A percentile compares a stretch with the other conserved stretches of the same genome.
These are phyloP conservation scores for Percina caprodes DNA, from an alignment of 2,113 vertebrate species.

Conservation along the genomic window DNA sequence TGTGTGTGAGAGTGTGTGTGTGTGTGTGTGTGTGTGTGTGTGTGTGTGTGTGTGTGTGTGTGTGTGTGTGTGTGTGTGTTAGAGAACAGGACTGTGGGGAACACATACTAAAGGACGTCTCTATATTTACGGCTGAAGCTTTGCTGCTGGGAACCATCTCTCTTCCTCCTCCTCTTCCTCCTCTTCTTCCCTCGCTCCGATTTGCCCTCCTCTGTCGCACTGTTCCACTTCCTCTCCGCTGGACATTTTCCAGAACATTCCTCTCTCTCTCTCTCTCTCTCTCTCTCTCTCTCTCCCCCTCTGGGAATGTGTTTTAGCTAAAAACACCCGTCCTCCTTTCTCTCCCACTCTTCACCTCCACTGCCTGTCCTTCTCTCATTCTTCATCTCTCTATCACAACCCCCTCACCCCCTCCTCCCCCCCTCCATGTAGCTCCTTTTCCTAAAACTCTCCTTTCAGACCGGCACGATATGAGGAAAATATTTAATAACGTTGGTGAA, in stretches of 20 bases:
- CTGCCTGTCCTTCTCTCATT: constrained; percentile 8
- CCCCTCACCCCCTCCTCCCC: too few species aligned
- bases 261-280: constrained; percentile 7
- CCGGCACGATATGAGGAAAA: too few species aligned
- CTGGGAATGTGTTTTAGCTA: constrained; percentile 20
- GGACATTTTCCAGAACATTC: constrained; percentile 71
- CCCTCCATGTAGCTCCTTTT: too few species aligned
- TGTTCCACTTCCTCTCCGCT: constrained; percentile 61
- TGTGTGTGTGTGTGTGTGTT: too few species aligned
- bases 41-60: neutral
- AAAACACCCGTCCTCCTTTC: constrained; percentile 33
- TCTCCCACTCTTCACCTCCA: too few species aligned
- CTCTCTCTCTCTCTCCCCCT: neutral
- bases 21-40: too few species aligned
- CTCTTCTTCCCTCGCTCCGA: neutral
- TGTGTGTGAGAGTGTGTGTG: too few species aligned
- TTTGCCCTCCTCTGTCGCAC: constrained; percentile 30
- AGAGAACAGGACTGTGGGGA: too few species aligned
- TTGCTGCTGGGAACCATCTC: constrained; percentile 17
- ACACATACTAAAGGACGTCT: constrained; percentile 13
- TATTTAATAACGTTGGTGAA: too few species aligned
- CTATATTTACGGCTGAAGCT: constrained; percentile 63
- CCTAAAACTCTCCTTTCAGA: too few species aligned
- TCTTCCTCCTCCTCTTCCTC: constrained; percentile 7
- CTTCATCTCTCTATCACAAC: too few species aligned